Conservation (phyloP, 1,140 invertebrate species). For the Polyergus mexicanus region DNA sequence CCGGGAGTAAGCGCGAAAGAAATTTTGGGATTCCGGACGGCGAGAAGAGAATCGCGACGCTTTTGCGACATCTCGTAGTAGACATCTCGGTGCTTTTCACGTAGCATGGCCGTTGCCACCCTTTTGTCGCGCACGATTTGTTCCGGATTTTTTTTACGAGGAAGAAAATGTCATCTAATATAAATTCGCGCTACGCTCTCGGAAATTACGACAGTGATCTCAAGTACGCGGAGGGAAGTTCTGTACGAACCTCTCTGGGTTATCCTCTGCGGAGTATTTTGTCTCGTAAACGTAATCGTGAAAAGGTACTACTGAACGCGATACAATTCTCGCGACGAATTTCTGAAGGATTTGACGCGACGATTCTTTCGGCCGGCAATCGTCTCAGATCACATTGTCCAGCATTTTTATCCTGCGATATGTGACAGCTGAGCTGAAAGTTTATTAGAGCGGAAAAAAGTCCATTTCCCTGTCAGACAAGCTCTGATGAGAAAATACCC, state of each 20-base stretch:
- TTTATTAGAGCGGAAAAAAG: conserved; percentile 12
- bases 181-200: conserved; percentile 59
- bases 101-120: not conserved
- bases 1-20: conserved; percentile 21
- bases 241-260: not conserved
- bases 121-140: conserved; percentile 39
- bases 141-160: conserved; percentile 20
- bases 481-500: conserved; percentile 10
- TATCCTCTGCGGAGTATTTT: conserved; percentile 23
- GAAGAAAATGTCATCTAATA: conserved; percentile 52
- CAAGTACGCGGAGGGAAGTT: not conserved
- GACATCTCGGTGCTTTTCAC: conserved; percentile 30
- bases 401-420: conserved; percentile 12
- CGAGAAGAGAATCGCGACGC: not conserved
- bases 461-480: not conserved
- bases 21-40: conserved; percentile 29
- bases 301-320: not conserved
- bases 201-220: conserved; percentile 65
- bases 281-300: conserved; percentile 64
- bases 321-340: conserved; percentile 34
- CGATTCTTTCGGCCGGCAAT: not conserved
- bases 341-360: conserved; percentile 1
- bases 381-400: not conserved
- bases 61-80: not conserved
- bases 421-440: conserved; percentile 18